These are phyloP conservation scores for Pteropus alecto DNA, from an alignment of 2,113 vertebrate species.

Conservation along the genomic window DNA sequence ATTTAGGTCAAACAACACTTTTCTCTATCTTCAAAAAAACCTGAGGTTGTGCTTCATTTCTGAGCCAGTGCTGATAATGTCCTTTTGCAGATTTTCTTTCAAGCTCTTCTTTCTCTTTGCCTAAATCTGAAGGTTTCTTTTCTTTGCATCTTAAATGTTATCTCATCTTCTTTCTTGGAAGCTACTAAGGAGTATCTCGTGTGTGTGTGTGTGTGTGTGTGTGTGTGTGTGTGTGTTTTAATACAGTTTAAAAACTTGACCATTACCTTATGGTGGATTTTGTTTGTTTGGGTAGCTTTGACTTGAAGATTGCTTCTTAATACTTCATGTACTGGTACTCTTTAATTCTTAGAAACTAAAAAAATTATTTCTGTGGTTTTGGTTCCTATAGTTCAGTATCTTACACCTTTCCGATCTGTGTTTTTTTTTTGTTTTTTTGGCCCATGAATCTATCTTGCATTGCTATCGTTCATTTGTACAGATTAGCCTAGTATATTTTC, in stretches of 20 bases:
- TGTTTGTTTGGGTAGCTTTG: not conserved
- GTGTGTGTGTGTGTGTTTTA: not conserved
- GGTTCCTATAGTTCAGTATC: not conserved
- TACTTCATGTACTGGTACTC: not conserved
- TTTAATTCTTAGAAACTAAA: not conserved
- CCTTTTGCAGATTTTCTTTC: constrained; percentile 26
- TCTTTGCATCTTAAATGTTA: constrained; percentile 43
- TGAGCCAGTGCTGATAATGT: not conserved
- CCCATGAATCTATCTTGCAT: not conserved
- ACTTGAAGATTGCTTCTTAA: not conserved
- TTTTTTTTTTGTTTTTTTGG: not conserved
- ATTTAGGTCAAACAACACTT: constrained; percentile 27
- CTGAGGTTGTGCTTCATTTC: not conserved
- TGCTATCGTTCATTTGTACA: not conserved
- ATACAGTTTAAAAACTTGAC: not conserved
- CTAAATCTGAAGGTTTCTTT: constrained; percentile 45
- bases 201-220: not conserved
- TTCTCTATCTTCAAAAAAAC: not conserved
- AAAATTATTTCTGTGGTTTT: not conserved
- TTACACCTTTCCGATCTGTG: not conserved
- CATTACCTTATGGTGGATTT: not conserved
- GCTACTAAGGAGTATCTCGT: not conserved
- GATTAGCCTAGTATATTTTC: not conserved
- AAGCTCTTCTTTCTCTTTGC: constrained; percentile 21
- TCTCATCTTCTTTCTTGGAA: constrained; percentile 28